phyloP scores from a whole-genome alignment of 2,113 vertebrate species.

The Seriola aureovittata region DNA sequence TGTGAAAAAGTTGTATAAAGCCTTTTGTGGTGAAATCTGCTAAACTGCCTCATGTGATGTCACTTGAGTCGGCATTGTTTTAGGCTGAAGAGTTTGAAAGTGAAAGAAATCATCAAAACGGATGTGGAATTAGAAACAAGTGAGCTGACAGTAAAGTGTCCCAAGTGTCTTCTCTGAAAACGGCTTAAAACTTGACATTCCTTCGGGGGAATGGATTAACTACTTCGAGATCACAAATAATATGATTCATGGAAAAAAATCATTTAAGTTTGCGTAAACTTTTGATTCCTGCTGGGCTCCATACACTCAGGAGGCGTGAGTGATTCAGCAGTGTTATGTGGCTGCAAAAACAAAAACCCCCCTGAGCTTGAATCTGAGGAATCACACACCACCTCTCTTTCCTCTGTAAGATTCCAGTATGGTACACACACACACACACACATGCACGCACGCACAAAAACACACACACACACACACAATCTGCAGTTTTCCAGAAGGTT shows the following conservation, averaged over 20 bases:
- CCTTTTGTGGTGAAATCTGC: too few relatives aligned
- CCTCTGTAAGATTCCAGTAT: conserved; percentile 41
- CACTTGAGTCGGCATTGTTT: too few relatives aligned
- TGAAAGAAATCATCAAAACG: too few relatives aligned
- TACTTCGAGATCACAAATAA: neutral
- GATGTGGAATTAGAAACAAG: too few relatives aligned
- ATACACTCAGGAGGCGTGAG: neutral
- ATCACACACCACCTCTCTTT: conserved; percentile 57
- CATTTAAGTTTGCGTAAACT: neutral
- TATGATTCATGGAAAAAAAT: neutral
- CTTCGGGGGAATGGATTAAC: neutral
- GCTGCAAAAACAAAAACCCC: conserved; percentile 47
- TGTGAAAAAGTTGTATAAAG: too few relatives aligned
- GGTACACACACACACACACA: neutral
- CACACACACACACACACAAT: conserved; percentile 13
- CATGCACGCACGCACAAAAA: neutral
- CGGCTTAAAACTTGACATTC: neutral
- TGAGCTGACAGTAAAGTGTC: too few relatives aligned
- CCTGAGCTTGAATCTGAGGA: conserved; percentile 38
- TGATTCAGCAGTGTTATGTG: conserved; percentile 34
- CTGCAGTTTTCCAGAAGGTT: conserved; percentile 54
- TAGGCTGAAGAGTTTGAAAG: too few relatives aligned
- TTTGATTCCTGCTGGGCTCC: neutral
- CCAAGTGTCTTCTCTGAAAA: neutral
- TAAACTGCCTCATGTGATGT: too few relatives aligned